A percentile compares a stretch with the other conserved stretches of the same genome.
Conservation (phyloP, 2,888 invertebrate species). For the Mimas tiliae region DNA sequence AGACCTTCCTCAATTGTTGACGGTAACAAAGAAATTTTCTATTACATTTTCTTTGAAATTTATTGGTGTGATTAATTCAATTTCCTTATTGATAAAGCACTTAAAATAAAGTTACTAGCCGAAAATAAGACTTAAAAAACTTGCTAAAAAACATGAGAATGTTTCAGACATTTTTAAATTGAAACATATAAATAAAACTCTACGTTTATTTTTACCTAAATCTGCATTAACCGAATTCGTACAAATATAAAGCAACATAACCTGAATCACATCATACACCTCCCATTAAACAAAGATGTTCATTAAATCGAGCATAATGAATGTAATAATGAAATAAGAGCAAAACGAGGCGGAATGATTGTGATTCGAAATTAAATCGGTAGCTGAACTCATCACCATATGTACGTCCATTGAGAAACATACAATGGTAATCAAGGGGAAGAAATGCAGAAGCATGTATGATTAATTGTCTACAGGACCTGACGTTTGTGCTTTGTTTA, state of each 20-base stretch:
- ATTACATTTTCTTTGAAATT: slow-evolving; percentile 27
- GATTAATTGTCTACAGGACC: slow-evolving; percentile 61
- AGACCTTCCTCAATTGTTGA: slow-evolving; percentile 31
- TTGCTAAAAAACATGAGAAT: too few relatives aligned
- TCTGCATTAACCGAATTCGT: slow-evolving; percentile 34
- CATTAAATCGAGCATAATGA: slow-evolving; percentile 59
- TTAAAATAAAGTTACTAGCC: neutral
- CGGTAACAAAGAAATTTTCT: slow-evolving; percentile 15
- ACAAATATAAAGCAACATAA: slow-evolving; percentile 40
- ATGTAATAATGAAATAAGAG: slow-evolving; percentile 59
- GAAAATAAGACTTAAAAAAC: neutral
- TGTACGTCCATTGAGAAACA: slow-evolving; percentile 56
- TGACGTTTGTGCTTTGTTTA: slow-evolving; percentile 16
- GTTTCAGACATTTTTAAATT: neutral
- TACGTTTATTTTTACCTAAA: neutral
- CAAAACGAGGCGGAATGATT: slow-evolving; percentile 54
- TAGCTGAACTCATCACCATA: slow-evolving; percentile 56
- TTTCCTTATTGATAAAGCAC: neutral
- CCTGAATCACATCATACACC: slow-evolving; percentile 47
- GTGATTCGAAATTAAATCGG: slow-evolving; percentile 67
- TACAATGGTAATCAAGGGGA: slow-evolving; percentile 66
- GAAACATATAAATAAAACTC: neutral
- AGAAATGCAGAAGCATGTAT: slow-evolving; percentile 63
- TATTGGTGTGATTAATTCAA: slow-evolving; percentile 23
- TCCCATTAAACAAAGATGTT: slow-evolving; percentile 59